Base-by-base conservation (phyloP, 2,113 vertebrate genomes). In the Trichomycterus rosablanca region DNA sequence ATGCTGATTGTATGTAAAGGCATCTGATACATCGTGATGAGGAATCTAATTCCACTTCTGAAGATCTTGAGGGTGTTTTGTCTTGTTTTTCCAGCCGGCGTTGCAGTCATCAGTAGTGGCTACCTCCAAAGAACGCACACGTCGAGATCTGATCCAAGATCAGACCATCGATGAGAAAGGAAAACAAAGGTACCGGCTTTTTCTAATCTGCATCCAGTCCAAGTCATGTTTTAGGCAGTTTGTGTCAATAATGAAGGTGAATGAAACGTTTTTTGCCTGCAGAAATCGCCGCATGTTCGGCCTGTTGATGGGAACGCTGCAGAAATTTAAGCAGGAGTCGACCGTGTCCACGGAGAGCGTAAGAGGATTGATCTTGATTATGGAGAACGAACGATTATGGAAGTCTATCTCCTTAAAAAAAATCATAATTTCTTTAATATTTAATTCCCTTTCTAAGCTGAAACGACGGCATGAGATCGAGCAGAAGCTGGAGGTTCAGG, bases 231-330 rank as follows among this genome's bases (percentile, higher is more conserved):
- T n/a, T n/a, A n/a, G n/a, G n/a, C n/a, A n/a, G n/a, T n/a, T n/a
- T n/a, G n/a, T n/a, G n/a, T n/a, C n/a, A n/a, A n/a, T n/a, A n/a
- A n/a, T n/a, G n/a, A n/a, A n/a, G n/a, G n/a, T n/a, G n/a, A n/a
- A n/a, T n/a, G n/a, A n/a, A n/a, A n/a, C n/a, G n/a, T n/a, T 12
- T 12, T 9, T 12, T 2, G 8, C 7, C 34, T 35, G 30, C 74
- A 99, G 96, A 85, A 99, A 99, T 90, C 92, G 95, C 78, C 94
- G 96, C 74, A 99, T 99, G 93, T 99, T 99, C 79, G 95, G 96
- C 86, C 89, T 99, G 89, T 89, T 99, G 83, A 99, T 99, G 96
- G 96, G 96, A 78, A 99, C 96, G 5, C 86, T 99, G 73, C 95
- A 99, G 16, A 99, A 99, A 76, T 99, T 99, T 78, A 99, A 99